Conservation (phyloP, 2,888 invertebrate species). For the Crocallis elinguaria region DNA sequence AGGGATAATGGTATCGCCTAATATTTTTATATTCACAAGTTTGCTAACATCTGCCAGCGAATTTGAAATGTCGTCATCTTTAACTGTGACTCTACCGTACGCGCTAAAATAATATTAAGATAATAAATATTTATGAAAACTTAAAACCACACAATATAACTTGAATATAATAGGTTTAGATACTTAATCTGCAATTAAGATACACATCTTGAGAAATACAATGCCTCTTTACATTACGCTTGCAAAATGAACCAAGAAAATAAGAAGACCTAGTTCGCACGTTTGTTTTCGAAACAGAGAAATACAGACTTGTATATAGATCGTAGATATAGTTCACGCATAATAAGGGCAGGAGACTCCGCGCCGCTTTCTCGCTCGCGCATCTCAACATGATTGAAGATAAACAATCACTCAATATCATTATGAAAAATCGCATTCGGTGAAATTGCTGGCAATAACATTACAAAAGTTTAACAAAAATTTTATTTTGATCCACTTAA, state of each 20-base stretch:
- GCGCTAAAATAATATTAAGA: constrained; percentile 43
- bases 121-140: neutral
- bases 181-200: no score
- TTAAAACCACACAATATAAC: no score
- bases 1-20: constrained; percentile 12
- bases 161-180: no score
- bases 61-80: constrained; percentile 32
- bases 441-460: no score
- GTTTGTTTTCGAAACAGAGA: neutral
- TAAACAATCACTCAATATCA: no score
- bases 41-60: constrained; percentile 21
- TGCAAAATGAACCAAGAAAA: neutral
- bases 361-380: no score
- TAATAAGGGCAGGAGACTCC: no score
- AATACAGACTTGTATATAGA: neutral
- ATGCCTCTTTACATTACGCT: neutral
- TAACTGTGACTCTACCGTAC: constrained; percentile 49
- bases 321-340: neutral
- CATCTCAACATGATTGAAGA: no score
- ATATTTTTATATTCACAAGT: constrained; percentile 12
- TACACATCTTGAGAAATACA: neutral
- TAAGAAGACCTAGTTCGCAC: constrained; percentile 2
- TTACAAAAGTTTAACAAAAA: no score
- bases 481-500: no score
- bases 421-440: no score